Conservation (phyloP, 1,140 invertebrate species). For the Chironomus tepperi region DNA sequence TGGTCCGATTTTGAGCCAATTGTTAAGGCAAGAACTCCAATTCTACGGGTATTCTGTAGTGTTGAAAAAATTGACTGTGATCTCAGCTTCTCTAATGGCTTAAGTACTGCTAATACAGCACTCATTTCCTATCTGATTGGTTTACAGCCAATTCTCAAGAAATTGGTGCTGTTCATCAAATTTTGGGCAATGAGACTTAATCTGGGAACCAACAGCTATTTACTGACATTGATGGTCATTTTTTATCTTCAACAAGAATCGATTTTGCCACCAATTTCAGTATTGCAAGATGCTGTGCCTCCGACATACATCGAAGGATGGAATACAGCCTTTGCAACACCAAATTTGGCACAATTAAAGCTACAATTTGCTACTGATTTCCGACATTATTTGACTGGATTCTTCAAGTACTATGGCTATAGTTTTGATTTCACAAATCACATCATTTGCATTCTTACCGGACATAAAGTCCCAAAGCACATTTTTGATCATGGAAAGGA, state of each 20-base stretch:
- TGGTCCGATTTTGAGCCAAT: slow-evolving; percentile 6
- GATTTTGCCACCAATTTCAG: neutral
- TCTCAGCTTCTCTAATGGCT: neutral
- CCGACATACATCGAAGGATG: neutral
- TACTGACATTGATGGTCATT: neutral
- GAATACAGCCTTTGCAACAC: neutral
- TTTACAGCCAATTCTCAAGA: neutral
- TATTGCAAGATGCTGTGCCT: neutral
- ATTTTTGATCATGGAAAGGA: slow-evolving; percentile 18
- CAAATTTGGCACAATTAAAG: neutral
- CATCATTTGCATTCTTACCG: neutral
- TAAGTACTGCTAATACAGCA: neutral
- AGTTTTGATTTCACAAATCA: neutral
- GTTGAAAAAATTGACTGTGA: neutral
- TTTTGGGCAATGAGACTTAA: neutral
- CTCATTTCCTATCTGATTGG: neutral
- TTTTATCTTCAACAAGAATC: neutral
- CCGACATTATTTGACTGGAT: neutral
- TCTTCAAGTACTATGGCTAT: slow-evolving; percentile 1
- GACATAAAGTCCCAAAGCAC: neutral
- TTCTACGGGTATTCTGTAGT: neutral
- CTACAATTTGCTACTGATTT: neutral
- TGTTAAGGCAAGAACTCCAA: neutral
- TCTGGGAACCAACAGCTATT: neutral
- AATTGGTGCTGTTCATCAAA: neutral